A percentile compares a stretch with the other conserved stretches of the same genome.
These are phyloP conservation scores for Phallusia fumigata DNA, from an alignment of 23 tunicate species.

Conservation along the genomic window DNA sequence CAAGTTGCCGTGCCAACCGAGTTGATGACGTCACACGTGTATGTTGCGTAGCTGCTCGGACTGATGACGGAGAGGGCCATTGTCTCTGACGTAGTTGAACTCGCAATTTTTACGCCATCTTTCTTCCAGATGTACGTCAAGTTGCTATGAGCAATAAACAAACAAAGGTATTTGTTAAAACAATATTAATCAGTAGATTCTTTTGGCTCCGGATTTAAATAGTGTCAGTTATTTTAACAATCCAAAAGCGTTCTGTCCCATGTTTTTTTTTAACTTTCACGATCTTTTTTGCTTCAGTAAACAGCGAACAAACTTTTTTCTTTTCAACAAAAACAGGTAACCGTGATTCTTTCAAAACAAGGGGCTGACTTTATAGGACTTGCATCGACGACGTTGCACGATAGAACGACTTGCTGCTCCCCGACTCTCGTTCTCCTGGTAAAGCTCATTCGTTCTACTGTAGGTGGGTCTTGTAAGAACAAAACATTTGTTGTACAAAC, in stretches of 20 bases:
- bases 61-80: conserved; percentile 12
- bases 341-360: too few species aligned
- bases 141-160: conserved; percentile 8
- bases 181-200: background rate
- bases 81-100: background rate
- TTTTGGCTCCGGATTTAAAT: too few species aligned
- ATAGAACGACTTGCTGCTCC: background rate
- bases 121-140: conserved; percentile 37
- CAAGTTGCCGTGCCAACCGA: conserved; percentile 43
- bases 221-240: too few species aligned
- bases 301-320: too few species aligned
- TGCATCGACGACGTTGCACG: conserved; percentile 30
- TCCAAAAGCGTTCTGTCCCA: too few species aligned
- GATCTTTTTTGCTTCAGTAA: too few species aligned
- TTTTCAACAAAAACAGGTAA: too few species aligned
- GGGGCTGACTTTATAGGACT: conserved; percentile 27
- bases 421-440: background rate
- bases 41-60: conserved; percentile 39
- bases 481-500: background rate
- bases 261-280: too few species aligned
- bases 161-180: background rate
- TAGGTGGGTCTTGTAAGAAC: conserved; percentile 43
- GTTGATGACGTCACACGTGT: conserved; percentile 63
- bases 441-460: conserved; percentile 25
- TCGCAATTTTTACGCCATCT: conserved; percentile 26